Percentiles rank a stretch among this genome's conserved stretches.
Evolutionary conservation across 2,797 vertebrate genomes (phyloP).

Genomic region (Triplophysa bombifrons): DNA sequence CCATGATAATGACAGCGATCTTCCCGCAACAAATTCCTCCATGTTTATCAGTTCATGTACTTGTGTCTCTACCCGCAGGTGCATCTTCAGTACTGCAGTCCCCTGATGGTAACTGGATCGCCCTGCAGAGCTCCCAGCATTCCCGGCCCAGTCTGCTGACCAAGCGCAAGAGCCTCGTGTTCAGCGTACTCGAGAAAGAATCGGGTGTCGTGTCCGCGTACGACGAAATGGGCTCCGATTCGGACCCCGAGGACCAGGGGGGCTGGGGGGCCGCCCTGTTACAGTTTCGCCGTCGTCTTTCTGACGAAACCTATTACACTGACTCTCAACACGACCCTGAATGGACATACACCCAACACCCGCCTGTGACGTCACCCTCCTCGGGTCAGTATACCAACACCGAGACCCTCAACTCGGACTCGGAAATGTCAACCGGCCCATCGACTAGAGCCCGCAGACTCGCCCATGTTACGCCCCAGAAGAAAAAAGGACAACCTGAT

Average conservation of each 20-base stretch:
- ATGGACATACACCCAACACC: slow-evolving; percentile 80
- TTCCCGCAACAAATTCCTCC: too few relatives aligned
- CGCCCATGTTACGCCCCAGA: slow-evolving; percentile 59
- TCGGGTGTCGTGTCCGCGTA: slow-evolving; percentile 87
- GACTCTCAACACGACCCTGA: slow-evolving; percentile 78
- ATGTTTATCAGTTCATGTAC: neutral
- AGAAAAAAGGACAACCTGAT: slow-evolving; percentile 69
- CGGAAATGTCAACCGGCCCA: slow-evolving; percentile 85
- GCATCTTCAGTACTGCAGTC: slow-evolving; percentile 85
- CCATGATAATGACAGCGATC: too few relatives aligned
- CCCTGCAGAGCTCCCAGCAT: slow-evolving; percentile 82
- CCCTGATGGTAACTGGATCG: slow-evolving; percentile 93
- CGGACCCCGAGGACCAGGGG: slow-evolving; percentile 80
- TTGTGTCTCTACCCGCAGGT: slow-evolving; percentile 58
- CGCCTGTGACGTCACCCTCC: slow-evolving; percentile 80
- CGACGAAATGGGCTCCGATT: slow-evolving; percentile 87
- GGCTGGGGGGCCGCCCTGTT: slow-evolving; percentile 70
- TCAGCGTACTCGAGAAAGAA: slow-evolving; percentile 85
- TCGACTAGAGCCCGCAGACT: slow-evolving; percentile 69
- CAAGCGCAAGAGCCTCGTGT: slow-evolving; percentile 86
- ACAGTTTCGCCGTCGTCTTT: slow-evolving; percentile 70
- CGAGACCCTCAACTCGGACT: slow-evolving; percentile 88
- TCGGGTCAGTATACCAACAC: slow-evolving; percentile 85
- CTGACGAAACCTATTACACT: slow-evolving; percentile 78
- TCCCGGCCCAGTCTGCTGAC: slow-evolving; percentile 84